Base-by-base conservation (phyloP, 1,140 invertebrate species). In the Aphelinus certus region DNA sequence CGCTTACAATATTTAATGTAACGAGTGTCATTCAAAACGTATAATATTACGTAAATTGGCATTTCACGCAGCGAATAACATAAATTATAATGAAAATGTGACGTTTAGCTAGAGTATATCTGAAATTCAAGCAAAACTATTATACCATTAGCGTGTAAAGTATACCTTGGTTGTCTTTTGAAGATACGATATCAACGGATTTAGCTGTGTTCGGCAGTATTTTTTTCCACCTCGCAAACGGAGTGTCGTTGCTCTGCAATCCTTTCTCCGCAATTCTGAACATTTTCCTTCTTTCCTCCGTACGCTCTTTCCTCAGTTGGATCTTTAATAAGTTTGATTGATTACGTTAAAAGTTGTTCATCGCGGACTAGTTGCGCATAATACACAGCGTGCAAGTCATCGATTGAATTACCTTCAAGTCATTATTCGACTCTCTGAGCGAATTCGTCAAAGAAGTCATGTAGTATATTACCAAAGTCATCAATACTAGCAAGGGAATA, bases 381-480 rank as follows among this genome's bases (percentile, higher is more conserved):
- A 0, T 63, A 7, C 9, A 63, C 7, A 63, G 10, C 46, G 7
- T 3, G 46, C 3, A 1, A n/a, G 0, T 47, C 43, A 63, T 48
- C 46, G 3, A n/a, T 5, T 3, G 0, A 9, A 2, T 42, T 57
- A 79, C 78, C 76, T 79, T 79, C 7, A 79, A 76, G 75, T 79
- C 81, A 55, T 81, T 95, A 85, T 98, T 98, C 1, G 97, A 95
- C 87, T 98, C 97, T 78, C 95, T 89, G 7, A 98, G 87, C 1
- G 97, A 95, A 62, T 93, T 91, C 1, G 96, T 96, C n/a, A 98
- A 87, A 1, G 97, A 97, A 3, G 95, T 90, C 79, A 99, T 90
- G 82, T 98, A 99, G 87, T 98, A 98, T 83, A 99, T 98, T 62
- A 98, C 95, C 26, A 99, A 89, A 76, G 96, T 91, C 70, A 99